Base-by-base conservation (phyloP, 2,888 invertebrate species). In the Ennomos quercinarius region DNA sequence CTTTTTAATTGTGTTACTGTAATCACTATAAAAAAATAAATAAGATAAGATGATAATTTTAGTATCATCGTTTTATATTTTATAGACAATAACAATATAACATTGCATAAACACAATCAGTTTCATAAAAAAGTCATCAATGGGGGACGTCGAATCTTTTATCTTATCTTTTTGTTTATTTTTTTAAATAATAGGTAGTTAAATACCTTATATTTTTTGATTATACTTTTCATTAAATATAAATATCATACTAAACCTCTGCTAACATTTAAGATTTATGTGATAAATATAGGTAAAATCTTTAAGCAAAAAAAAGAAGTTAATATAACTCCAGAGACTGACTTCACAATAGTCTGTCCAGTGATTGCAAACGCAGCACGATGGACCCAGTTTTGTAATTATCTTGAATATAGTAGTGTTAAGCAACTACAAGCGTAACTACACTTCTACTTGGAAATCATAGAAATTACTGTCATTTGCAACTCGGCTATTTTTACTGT, bases 351-450 rank as follows among this genome's bases (percentile, higher is more conserved):
- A 12, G 1, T 42, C 8, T 10, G 45, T 27, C 56, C 35, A 60
- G 54, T 43, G 10, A 55, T 47, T 67, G 44, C 58, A 68, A 78
- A 78, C 72, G 66, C 11, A 62, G 75, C 78, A 73, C 61, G 65
- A 66, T 66, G 68, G 61, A 64, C 66, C 74, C 61, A 73, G 74
- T 74, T 73, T 69, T 67, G 66, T 72, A 79, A 79, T 79, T 78
- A 78, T 64, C 70, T 72, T 71, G 74, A 58, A 67, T 60, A 68
- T 62, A 73, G 70, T 68, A 68, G 71, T 66, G 73, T 79, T 75
- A 74, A 76, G 72, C 71, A 75, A 77, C 67, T 64, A 61, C 67
- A 70, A 66, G 71, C 68, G 73, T 66, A 75, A 71, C 70, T 50
- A 62, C 53, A 64, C 56, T 11, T 44, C 40, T 76, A 74, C 76